Conservation (phyloP, 1,140 invertebrate genomes). For the Asbolus verrucosus region DNA sequence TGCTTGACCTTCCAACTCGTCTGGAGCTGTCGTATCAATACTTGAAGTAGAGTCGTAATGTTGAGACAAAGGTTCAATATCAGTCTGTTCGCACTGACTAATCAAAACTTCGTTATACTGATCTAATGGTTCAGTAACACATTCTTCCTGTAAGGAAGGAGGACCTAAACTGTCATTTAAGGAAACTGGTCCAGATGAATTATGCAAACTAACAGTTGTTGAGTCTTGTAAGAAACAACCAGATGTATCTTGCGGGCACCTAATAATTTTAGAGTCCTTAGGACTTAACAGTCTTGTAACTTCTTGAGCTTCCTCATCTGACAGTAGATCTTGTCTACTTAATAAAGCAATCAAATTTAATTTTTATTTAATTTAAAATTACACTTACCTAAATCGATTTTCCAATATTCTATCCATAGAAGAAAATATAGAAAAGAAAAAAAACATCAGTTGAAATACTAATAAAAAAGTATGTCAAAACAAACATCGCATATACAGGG, state of each 20-base stretch:
- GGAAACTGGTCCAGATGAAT: conserved; percentile 61
- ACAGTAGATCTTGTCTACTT: conserved; percentile 78
- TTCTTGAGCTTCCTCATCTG: conserved; percentile 88
- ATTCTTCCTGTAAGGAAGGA: conserved; percentile 61
- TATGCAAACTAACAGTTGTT: conserved; percentile 56
- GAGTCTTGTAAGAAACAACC: conserved; percentile 64
- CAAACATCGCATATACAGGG: too few species aligned
- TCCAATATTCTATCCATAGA: conserved; percentile 75
- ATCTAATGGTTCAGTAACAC: conserved; percentile 54
- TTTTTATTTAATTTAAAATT: conserved; percentile 1
- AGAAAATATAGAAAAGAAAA: conserved; percentile 52
- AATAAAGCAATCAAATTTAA: neutral
- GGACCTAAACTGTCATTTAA: conserved; percentile 62
- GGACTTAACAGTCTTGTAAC: conserved; percentile 82
- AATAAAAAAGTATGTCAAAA: too few species aligned
- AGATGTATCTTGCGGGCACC: conserved; percentile 68
- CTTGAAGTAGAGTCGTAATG: conserved; percentile 62
- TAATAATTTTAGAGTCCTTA: conserved; percentile 64
- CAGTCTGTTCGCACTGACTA: conserved; percentile 48
- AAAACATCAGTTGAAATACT: too few species aligned
- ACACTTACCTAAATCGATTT: conserved; percentile 81
- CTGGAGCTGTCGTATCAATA: conserved; percentile 60
- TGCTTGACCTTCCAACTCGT: conserved; percentile 57
- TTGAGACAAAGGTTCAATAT: conserved; percentile 54
- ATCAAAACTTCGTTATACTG: conserved; percentile 14